Evolutionary conservation across 2,113 vertebrate genomes (phyloP).

Genomic region (Rhinolophus ferrumequinum): DNA sequence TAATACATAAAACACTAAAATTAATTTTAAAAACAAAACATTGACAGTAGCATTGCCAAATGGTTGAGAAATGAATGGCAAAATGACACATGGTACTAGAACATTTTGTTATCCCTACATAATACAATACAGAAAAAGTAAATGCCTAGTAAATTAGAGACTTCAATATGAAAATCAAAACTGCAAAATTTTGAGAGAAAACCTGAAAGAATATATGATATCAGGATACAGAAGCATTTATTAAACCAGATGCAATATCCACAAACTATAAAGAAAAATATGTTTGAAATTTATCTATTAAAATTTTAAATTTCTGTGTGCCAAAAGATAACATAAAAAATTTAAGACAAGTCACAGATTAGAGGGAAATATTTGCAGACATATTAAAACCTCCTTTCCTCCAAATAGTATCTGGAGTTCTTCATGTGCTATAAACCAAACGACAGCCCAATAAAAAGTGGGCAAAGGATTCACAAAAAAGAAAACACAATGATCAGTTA

Average conservation of each 20-base stretch:
- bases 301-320: constrained; percentile 39
- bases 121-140: not conserved
- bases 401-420: constrained; percentile 33
- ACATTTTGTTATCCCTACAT: not conserved
- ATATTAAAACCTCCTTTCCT: constrained; percentile 12
- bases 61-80: not conserved
- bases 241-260: not conserved
- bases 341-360: not conserved
- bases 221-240: not conserved
- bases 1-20: not conserved
- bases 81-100: not conserved
- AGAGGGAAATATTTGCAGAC: constrained; percentile 38
- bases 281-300: constrained; percentile 51
- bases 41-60: not conserved
- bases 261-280: not conserved
- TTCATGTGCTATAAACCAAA: constrained; percentile 40
- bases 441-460: constrained; percentile 17
- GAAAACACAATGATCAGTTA: not conserved
- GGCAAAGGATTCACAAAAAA: constrained; percentile 9
- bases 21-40: not conserved
- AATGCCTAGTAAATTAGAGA: not conserved
- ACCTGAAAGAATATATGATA: not conserved
- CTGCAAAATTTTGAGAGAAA: constrained; percentile 2
- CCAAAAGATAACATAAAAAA: constrained; percentile 26
- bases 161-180: constrained; percentile 10